Evolutionary conservation across 2,888 invertebrate species (phyloP).

Genomic region (Polymixis lichenea): DNA sequence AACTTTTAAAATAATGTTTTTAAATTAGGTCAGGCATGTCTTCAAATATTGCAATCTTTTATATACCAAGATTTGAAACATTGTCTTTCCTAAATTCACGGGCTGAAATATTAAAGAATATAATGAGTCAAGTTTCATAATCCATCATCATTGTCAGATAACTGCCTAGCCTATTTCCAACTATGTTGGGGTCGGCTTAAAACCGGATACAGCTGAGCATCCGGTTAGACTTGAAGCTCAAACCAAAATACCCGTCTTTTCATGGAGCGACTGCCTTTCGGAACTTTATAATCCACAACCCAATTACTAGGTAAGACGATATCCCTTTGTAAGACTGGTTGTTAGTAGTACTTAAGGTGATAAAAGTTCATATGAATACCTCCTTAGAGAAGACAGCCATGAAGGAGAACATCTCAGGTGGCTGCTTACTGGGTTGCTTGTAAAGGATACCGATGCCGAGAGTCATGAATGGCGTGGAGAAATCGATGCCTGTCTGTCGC

Average conservation of each 20-base stretch:
- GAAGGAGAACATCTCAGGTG: constrained; percentile 97
- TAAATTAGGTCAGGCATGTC: not conserved
- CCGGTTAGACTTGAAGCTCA: no score
- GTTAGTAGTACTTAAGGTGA: not conserved
- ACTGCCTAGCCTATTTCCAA: not conserved
- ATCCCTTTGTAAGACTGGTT: not conserved
- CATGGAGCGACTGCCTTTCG: not conserved
- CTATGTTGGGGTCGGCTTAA: not conserved
- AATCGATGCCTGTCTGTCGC: constrained; percentile 97
- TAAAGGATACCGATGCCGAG: constrained; percentile 97
- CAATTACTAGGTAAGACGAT: not conserved
- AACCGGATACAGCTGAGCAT: not conserved
- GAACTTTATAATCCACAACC: not conserved
- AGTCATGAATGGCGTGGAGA: constrained; percentile 99
- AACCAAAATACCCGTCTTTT: not conserved
- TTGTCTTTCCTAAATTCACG: not conserved
- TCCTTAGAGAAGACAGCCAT: constrained; percentile 96
- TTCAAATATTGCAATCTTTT: not conserved
- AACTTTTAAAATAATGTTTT: not conserved
- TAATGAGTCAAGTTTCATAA: not conserved
- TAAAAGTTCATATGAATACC: constrained; percentile 67
- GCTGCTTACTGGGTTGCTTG: constrained; percentile 95
- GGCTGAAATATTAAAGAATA: not conserved
- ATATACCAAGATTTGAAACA: no score
- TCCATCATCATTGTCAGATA: not conserved